Conservation (phyloP, 2,797 vertebrate species). For the Chromobotia macracanthus region DNA sequence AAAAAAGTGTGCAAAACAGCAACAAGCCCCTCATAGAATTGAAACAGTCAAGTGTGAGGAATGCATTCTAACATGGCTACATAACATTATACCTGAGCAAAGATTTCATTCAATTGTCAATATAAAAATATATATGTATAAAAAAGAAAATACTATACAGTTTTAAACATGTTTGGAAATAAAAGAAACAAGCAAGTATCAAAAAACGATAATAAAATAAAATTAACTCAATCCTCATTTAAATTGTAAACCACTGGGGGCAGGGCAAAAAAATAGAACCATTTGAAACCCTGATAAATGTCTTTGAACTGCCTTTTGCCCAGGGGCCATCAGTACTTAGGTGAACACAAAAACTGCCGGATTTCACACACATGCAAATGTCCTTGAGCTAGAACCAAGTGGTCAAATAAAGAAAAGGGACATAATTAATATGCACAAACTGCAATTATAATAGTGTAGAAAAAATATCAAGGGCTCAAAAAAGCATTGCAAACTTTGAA, state of each 20-base stretch:
- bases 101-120: conserved; percentile 50
- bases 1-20: conserved; percentile 51
- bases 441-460: conserved; percentile 53
- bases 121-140: conserved; percentile 59
- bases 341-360: conserved; percentile 62
- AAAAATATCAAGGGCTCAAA: not conserved
- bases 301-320: conserved; percentile 79
- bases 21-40: not conserved
- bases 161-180: not conserved
- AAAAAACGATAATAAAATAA: conserved; percentile 40
- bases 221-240: conserved; percentile 50
- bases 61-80: conserved; percentile 34
- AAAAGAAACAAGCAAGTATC: not conserved
- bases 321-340: conserved; percentile 68
- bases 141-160: conserved; percentile 26
- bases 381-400: conserved; percentile 67
- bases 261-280: conserved; percentile 59
- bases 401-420: conserved; percentile 52
- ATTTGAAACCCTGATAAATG: conserved; percentile 53
- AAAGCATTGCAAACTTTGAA: conserved; percentile 1
- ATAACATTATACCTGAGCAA: conserved; percentile 21
- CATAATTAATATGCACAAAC: conserved; percentile 66
- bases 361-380: conserved; percentile 80
- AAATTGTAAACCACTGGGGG: conserved; percentile 54
- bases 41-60: not conserved